Evolutionary conservation across 2,888 invertebrate species (phyloP).

Genomic region (Drosophila atripex): DNA sequence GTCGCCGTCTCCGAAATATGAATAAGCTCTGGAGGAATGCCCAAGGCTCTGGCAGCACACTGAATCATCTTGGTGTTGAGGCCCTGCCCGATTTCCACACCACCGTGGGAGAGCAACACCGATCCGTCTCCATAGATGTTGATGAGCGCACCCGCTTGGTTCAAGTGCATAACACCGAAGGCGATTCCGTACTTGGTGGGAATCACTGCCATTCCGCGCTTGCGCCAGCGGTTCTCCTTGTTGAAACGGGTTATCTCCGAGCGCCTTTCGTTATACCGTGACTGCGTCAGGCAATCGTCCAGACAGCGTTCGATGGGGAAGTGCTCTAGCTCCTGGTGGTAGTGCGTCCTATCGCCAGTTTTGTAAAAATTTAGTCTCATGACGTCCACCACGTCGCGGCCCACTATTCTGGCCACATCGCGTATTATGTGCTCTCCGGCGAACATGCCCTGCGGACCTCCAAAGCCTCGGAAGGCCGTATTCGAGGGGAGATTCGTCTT

Average conservation of each 20-base stretch:
- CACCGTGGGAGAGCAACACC: conserved; percentile 94
- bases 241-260: conserved; percentile 88
- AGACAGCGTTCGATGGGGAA: conserved; percentile 92
- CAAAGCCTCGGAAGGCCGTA: conserved; percentile 97
- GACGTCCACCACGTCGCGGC: conserved; percentile 87
- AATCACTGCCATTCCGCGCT: conserved; percentile 92
- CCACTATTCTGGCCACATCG: conserved; percentile 89
- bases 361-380: conserved; percentile 90
- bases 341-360: conserved; percentile 91
- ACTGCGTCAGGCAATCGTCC: conserved; percentile 89
- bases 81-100: conserved; percentile 99
- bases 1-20: conserved; percentile 93
- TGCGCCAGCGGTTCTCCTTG: conserved; percentile 92
- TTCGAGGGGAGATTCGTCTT: conserved; percentile 96
- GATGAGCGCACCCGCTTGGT: conserved; percentile 94
- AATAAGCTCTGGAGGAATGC: conserved; percentile 89
- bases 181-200: conserved; percentile 94
- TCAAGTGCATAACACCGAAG: conserved; percentile 90
- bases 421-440: conserved; percentile 91
- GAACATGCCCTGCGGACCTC: conserved; percentile 96
- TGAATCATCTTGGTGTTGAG: conserved; percentile 98
- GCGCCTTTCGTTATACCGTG: conserved; percentile 87
- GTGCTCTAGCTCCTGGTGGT: conserved; percentile 88
- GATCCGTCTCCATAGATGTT: conserved; percentile 95
- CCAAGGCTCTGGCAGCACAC: conserved; percentile 90